Percentiles rank a stretch among this genome's conserved stretches.
These are phyloP conservation scores for Lethocerus indicus DNA, from an alignment of 1,140 invertebrate species.

Conservation along the genomic window DNA sequence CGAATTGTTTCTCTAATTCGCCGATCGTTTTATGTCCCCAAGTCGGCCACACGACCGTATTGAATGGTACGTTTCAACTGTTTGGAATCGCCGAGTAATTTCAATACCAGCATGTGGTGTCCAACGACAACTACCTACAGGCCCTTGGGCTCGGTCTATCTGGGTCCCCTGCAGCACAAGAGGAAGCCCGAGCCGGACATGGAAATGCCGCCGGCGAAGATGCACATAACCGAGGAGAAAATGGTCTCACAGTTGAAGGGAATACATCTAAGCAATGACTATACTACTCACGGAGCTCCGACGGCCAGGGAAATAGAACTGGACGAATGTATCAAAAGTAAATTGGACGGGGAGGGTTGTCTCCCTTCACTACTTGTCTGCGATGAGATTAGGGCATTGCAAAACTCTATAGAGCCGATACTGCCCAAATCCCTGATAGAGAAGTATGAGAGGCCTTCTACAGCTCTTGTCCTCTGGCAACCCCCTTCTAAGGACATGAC, in stretches of 20 bases:
- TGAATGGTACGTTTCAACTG: too few species aligned
- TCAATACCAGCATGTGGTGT: not conserved
- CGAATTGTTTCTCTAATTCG: too few species aligned
- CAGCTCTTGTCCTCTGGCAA: constrained; percentile 10
- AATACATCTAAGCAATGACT: constrained; percentile 13
- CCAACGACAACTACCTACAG: not conserved
- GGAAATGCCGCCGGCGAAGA: constrained; percentile 10
- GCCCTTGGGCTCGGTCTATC: not conserved
- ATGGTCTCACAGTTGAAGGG: constrained; percentile 14
- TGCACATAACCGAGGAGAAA: constrained; percentile 14
- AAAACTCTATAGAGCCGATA: not conserved
- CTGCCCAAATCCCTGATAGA: constrained; percentile 5
- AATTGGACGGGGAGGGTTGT: too few species aligned
- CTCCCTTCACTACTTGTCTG: constrained; percentile 5
- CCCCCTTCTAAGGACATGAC: constrained; percentile 6
- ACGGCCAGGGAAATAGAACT: not conserved
- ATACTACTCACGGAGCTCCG: constrained; percentile 6
- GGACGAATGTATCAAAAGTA: not conserved
- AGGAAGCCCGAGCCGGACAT: constrained; percentile 1
- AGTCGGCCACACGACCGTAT: too few species aligned
- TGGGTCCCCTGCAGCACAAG: not conserved
- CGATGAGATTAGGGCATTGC: constrained; percentile 3
- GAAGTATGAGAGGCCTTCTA: constrained; percentile 1
- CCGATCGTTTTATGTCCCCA: too few species aligned
- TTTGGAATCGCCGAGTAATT: too few species aligned